phyloP scores from a whole-genome alignment of 2,113 vertebrate species.

The Paedocypris sp. region DNA sequence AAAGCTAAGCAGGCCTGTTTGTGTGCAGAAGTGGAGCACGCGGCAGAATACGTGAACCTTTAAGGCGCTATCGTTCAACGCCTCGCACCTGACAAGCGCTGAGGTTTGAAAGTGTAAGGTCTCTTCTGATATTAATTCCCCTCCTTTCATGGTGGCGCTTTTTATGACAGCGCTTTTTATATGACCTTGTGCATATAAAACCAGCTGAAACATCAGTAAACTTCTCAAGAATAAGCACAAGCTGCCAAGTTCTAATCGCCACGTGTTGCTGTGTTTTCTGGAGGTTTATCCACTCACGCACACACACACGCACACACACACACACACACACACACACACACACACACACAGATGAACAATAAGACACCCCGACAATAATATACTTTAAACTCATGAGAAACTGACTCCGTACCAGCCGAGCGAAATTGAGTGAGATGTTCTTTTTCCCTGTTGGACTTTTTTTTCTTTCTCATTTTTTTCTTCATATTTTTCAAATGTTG shows the following conservation, averaged over 20 bases:
- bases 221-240: constrained; percentile 6
- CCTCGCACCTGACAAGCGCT: background rate
- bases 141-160: constrained; percentile 1
- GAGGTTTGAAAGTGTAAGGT: background rate
- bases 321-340: no score
- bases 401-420: background rate
- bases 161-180: constrained; percentile 10
- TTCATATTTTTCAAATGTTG: background rate
- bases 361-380: no score
- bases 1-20: background rate
- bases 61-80: background rate
- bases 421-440: no score
- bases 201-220: constrained; percentile 9
- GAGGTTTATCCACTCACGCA: background rate
- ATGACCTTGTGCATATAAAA: constrained; percentile 11
- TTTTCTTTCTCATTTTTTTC: no score
- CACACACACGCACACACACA: no score
- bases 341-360: no score
- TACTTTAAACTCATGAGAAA: background rate
- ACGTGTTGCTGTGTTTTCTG: background rate
- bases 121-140: background rate
- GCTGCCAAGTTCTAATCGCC: constrained; percentile 10
- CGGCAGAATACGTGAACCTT: background rate
- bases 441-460: no score
- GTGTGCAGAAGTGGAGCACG: background rate